Base-by-base conservation (phyloP, 1,140 invertebrate species). In the Macrotrachela quadricornifera region DNA sequence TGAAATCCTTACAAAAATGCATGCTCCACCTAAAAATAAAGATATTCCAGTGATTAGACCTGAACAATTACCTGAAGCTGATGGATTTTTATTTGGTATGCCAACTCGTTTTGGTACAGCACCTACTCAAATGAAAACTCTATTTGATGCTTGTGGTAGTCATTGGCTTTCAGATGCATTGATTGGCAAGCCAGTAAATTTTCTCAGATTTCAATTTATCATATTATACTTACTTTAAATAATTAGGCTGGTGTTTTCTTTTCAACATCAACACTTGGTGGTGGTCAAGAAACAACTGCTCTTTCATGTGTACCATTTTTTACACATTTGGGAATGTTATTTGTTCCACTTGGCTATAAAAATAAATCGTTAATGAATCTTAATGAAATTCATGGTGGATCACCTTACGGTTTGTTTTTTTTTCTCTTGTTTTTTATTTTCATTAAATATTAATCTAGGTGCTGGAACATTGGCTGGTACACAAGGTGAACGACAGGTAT, bases 201-300 rank as follows among this genome's bases (percentile, higher is more conserved):
- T 18, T n/a, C n/a, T n/a, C n/a, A n/a, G 42, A 4, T 44, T n/a
- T 44, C 9, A 15, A 44, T 44, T 2, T 4, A 44, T 4, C 2
- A 44, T 44, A n/a, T 44, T n/a, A 44, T 18, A 4, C n/a, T 6
- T 11, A 13, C 1, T 13, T 13, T 47, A 53, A 30, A n/a, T n/a
- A 53, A 53, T 37, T 47, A 39, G 46, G 51, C 40, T 10, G 51
- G 51, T n/a, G 46, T 38, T 6, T 53, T 53, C 46, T 53, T 53
- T 43, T 46, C 44, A 30, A 47, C 51, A 30, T 17, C 44, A n/a
- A 39, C 45, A 42, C 18, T 42, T 4, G 51, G 44, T 10, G 36
- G 40, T 16, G 51, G 51, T 11, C 51, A 53, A 17, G 51, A 53
- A 40, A 39, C 51, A 14, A 53, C 51, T 6, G 41, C 51, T 10